Conservation (phyloP, 1,140 invertebrate species). For the Saxidomus purpurata region DNA sequence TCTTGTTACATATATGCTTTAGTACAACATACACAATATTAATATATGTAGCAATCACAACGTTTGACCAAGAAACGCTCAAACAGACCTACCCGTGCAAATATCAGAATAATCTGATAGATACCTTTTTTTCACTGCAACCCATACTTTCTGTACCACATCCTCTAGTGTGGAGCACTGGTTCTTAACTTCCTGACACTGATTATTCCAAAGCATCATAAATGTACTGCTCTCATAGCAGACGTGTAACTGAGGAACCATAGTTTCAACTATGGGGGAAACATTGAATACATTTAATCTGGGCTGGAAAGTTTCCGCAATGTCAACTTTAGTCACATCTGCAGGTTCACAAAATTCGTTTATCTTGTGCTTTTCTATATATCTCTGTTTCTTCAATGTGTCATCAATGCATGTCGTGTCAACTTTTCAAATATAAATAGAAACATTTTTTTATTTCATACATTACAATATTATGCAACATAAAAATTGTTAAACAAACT, state of each 20-base stretch:
- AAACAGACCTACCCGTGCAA: too few relatives aligned
- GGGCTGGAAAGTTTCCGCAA: background rate
- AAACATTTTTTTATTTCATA: too few relatives aligned
- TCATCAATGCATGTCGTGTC: conserved; percentile 1
- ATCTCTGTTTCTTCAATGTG: conserved; percentile 1
- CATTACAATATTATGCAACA: too few relatives aligned
- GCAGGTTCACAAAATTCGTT: conserved; percentile 31
- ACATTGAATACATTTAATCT: conserved; percentile 4
- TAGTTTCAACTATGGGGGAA: background rate
- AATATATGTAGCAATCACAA: too few relatives aligned
- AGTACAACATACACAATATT: too few relatives aligned
- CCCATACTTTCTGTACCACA: conserved; percentile 15
- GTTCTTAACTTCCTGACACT: background rate
- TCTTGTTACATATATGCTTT: background rate
- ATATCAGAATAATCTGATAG: too few relatives aligned
- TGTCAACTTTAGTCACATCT: background rate
- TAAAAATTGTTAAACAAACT: background rate
- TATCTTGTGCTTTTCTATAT: background rate
- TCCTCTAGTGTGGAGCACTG: background rate
- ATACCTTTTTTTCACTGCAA: background rate
- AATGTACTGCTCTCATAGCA: conserved; percentile 1
- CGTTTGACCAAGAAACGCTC: too few relatives aligned
- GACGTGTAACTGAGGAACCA: background rate
- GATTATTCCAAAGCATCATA: conserved; percentile 7
- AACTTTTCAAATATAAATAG: background rate